Evolutionary conservation across 2,797 vertebrate species (phyloP), one percentile per base, ranked within the genome.

Genomic region (Triplophysa yarkandensis): DNA sequence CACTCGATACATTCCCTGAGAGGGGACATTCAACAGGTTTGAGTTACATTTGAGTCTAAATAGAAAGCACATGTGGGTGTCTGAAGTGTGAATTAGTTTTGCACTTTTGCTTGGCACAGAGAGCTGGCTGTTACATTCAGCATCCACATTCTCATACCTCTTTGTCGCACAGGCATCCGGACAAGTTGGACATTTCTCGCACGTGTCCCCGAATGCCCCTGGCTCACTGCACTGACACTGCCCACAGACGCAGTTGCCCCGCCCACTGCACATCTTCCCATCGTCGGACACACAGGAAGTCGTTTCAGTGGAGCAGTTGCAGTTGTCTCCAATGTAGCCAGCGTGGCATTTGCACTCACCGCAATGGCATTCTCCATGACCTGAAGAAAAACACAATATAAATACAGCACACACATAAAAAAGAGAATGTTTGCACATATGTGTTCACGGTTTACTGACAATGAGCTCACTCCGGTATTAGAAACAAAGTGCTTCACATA

Each of bases 111-210:
- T 46, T 8, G 44, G 43, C 8, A 46, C 43, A 46, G 16, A 46
- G 19, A 46, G 17, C 14, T 16, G 41, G 55, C 27, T 32, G 16
- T 28, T 46, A 14, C 9, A 39, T 36, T 46, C 17, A 25, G 16
- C 36, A 44, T 58, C 16, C 1, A 48, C 11, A 4, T 5, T 23
- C 21, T 14, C 48, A 7, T 91, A 98, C 97, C 96, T 95, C 87
- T 98, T 98, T 9, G 91, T 94, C 76, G 93, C 95, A 25, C 97
- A 99, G 78, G 96, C 91, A 0, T 98, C 96, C 0, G 95, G 95
- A 83, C 97, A 99, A 83, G 97, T 98, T 55, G 96, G 97, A 65
- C 97, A 99, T 80, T 98, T 98, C 72, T 99, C 95, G 2, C 97
- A 99, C 0, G 87, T 94, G 62, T 96, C 94, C 16, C 97, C 97